Conservation (phyloP, 1,140 invertebrate genomes). For the Tribolium castaneum region DNA sequence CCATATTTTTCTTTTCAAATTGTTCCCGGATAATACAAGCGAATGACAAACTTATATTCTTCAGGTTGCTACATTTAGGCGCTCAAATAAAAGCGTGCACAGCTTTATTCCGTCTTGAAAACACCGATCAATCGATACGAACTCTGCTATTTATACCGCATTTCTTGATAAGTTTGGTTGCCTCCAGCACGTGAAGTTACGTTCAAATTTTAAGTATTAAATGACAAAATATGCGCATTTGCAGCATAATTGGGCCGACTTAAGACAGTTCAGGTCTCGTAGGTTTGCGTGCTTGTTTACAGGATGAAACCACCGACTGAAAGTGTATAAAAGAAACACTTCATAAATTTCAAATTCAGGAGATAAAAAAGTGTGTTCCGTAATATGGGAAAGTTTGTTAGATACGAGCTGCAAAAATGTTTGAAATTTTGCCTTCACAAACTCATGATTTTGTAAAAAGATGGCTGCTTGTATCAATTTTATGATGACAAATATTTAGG, state of each 20-base stretch:
- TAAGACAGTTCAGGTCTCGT: neutral
- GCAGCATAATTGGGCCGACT: no score
- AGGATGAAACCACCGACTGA: neutral
- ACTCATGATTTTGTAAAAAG: slow-evolving; percentile 19
- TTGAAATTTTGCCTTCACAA: slow-evolving; percentile 14
- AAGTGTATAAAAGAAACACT: slow-evolving; percentile 19
- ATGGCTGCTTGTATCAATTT: slow-evolving; percentile 14
- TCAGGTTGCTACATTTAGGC: neutral
- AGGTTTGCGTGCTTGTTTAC: neutral
- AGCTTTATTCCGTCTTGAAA: neutral
- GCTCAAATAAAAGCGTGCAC: neutral
- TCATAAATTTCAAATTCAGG: slow-evolving; percentile 24
- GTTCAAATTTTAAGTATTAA: no score
- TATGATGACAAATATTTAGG: slow-evolving; percentile 22
- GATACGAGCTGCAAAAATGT: slow-evolving; percentile 3
- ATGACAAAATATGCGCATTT: no score
- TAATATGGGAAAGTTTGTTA: slow-evolving; percentile 27
- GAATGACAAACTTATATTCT: neutral
- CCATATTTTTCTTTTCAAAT: neutral
- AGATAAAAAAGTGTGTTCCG: slow-evolving; percentile 28
- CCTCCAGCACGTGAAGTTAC: no score
- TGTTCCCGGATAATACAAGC: neutral
- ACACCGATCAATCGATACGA: neutral
- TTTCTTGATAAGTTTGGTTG: neutral
- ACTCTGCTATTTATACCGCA: no score